Conservation (phyloP, 2,113 vertebrate genomes). For the Alosa alosa region DNA sequence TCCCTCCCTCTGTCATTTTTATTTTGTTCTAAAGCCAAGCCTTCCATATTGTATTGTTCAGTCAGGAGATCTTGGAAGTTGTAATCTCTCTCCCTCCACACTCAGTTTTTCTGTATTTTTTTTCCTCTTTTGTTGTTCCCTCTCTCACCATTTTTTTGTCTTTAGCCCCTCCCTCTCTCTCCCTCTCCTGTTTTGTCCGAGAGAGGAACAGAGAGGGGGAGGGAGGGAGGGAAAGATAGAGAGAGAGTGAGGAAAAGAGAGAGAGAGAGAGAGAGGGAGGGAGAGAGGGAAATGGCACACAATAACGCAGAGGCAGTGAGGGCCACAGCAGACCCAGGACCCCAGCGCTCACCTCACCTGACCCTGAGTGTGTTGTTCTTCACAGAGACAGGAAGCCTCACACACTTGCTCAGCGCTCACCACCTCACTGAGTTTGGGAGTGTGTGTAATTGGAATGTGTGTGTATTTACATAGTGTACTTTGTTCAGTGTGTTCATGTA, state of each 20-base stretch:
- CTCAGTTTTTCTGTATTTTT: slow-evolving; percentile 24
- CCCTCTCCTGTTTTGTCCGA: neutral
- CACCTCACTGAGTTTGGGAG: neutral
- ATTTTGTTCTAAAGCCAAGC: neutral
- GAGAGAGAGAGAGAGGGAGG: neutral
- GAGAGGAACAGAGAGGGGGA: neutral
- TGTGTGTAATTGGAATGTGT: too few species aligned
- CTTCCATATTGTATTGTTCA: neutral
- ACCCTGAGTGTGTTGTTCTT: slow-evolving; percentile 41
- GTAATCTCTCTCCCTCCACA: neutral
- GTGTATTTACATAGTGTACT: neutral
- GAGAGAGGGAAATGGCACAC: slow-evolving; percentile 43
- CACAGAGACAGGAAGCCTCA: slow-evolving; percentile 23
- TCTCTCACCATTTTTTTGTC: neutral
- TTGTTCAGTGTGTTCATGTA: neutral
- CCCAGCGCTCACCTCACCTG: slow-evolving; percentile 56
- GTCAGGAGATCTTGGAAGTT: neutral
- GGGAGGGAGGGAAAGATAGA: neutral
- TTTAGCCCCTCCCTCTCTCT: slow-evolving; percentile 2
- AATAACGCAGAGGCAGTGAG: slow-evolving; percentile 34
- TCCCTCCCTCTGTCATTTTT: slow-evolving; percentile 18
- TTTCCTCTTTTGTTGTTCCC: neutral
- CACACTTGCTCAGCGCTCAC: neutral
- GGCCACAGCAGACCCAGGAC: slow-evolving; percentile 31
- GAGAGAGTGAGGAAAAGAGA: neutral